Evolutionary conservation across 2,888 invertebrate genomes (phyloP).

Genomic region (Cryptus armator): DNA sequence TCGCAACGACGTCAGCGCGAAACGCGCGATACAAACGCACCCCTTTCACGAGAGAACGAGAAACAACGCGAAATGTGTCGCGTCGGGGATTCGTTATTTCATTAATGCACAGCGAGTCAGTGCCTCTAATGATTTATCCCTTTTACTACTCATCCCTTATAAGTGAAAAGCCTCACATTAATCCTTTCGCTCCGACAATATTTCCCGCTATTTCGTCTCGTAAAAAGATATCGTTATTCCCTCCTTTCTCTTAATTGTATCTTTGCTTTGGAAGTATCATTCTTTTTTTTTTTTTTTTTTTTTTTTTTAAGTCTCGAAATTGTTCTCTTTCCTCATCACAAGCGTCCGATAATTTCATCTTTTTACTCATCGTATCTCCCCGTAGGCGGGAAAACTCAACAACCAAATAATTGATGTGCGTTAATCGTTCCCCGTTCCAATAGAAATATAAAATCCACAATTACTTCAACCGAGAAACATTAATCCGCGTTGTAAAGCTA

Average conservation of each 20-base stretch:
- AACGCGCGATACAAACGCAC: not conserved
- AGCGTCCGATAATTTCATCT: not conserved
- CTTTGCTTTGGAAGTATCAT: too few relatives aligned
- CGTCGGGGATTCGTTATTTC: constrained; percentile 50
- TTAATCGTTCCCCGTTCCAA: constrained; percentile 36
- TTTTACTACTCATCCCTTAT: constrained; percentile 40
- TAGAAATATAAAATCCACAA: constrained; percentile 32
- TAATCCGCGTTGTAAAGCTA: not conserved
- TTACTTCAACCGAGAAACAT: not conserved
- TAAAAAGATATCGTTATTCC: too few relatives aligned
- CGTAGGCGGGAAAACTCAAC: not conserved
- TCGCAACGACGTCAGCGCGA: constrained; percentile 10
- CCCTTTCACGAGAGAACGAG: constrained; percentile 8
- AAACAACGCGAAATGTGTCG: constrained; percentile 14
- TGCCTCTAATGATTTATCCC: constrained; percentile 55
- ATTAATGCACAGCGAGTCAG: constrained; percentile 36
- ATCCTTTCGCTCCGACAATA: too few relatives aligned
- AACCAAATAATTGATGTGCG: constrained; percentile 44
- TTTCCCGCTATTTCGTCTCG: too few relatives aligned
- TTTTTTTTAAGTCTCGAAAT: too few relatives aligned
- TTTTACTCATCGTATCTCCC: too few relatives aligned
- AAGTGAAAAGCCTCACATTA: constrained; percentile 21
- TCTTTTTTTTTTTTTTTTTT: too few relatives aligned
- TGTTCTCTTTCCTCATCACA: not conserved
- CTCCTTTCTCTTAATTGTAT: too few relatives aligned